phyloP scores from a whole-genome alignment of 2,888 invertebrate species.

The Andrena fulva region DNA sequence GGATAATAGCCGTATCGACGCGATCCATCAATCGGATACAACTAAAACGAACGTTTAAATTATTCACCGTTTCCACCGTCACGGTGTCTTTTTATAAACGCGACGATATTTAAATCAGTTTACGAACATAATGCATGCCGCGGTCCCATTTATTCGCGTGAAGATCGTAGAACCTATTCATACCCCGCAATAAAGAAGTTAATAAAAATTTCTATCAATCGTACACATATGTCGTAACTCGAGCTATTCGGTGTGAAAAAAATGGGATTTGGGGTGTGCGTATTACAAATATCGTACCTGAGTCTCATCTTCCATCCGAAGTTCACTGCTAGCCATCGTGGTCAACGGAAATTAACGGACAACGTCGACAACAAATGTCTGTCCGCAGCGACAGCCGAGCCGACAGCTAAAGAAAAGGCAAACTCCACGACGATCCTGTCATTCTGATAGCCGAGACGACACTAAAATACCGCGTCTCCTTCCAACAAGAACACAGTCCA shows the following conservation, averaged over 20 bases:
- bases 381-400: not conserved
- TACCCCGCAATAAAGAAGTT: not conserved
- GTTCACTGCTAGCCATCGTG: slow-evolving; percentile 57
- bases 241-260: too few relatives aligned
- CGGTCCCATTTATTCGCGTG: not conserved
- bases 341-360: not conserved
- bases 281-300: slow-evolving; percentile 54
- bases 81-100: not conserved
- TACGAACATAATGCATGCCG: not conserved
- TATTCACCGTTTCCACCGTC: slow-evolving; percentile 1
- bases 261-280: not conserved
- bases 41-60: slow-evolving; percentile 13
- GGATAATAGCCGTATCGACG: slow-evolving; percentile 2
- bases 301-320: slow-evolving; percentile 60
- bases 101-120: not conserved
- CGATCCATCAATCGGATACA: slow-evolving; percentile 44
- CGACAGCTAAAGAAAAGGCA: not conserved
- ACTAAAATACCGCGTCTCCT: not conserved
- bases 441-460: slow-evolving; percentile 1
- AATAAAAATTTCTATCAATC: too few relatives aligned
- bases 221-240: too few relatives aligned
- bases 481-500: not conserved
- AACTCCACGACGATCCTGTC: slow-evolving; percentile 7
- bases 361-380: not conserved
- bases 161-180: not conserved